These are phyloP conservation scores for Xylocopa sonorina DNA, from an alignment of 1,140 invertebrate genomes.

Conservation along the genomic window DNA sequence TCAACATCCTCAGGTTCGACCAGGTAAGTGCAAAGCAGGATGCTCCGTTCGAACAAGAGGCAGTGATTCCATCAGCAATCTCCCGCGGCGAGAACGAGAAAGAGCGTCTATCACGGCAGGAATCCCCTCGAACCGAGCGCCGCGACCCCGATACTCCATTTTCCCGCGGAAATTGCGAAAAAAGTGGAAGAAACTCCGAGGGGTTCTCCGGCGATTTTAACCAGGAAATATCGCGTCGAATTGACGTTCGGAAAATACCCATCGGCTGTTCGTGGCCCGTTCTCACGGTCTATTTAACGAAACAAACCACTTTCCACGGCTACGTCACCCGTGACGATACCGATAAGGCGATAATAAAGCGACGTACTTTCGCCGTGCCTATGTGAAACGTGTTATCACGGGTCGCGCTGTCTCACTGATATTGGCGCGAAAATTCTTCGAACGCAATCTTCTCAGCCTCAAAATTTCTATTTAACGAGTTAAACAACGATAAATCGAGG, in stretches of 20 bases:
- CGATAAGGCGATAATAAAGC: too few relatives aligned
- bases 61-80: neutral
- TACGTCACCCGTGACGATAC: neutral
- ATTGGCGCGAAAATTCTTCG: too few relatives aligned
- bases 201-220: neutral
- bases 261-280: neutral
- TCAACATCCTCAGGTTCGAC: neutral
- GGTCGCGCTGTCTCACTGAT: too few relatives aligned
- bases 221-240: neutral
- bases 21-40: neutral
- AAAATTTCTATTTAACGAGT: neutral
- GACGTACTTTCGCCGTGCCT: too few relatives aligned
- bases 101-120: neutral
- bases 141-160: constrained; percentile 15
- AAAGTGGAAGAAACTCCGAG: neutral
- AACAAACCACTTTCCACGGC: neutral
- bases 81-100: too few relatives aligned
- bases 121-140: neutral
- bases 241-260: constrained; percentile 7
- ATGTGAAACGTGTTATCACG: too few relatives aligned
- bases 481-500: neutral
- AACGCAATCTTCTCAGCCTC: too few relatives aligned
- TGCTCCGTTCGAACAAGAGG: neutral
- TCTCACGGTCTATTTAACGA: too few relatives aligned
- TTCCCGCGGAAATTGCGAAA: constrained; percentile 22